phyloP scores from a whole-genome alignment of 2,113 vertebrate species.

The Chloebia gouldiae region DNA sequence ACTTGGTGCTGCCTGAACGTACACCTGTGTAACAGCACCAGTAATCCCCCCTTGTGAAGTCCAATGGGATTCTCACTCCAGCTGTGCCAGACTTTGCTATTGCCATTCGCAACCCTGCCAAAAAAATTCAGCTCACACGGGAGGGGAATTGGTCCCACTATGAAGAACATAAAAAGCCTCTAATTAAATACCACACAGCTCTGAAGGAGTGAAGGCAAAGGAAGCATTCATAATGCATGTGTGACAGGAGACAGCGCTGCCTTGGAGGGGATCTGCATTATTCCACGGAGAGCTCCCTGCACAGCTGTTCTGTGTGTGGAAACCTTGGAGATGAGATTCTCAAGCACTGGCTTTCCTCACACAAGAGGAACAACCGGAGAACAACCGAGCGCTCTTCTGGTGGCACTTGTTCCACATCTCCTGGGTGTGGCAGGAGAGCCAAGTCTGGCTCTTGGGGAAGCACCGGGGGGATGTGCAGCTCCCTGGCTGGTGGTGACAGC shows the following conservation, averaged over 20 bases:
- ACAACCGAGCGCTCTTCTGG: not conserved
- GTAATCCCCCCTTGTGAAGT: not conserved
- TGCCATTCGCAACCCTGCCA: not conserved
- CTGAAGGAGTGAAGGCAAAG: not conserved
- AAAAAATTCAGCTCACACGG: not conserved
- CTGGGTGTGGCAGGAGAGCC: not conserved
- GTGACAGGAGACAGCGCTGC: not conserved
- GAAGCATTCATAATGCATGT: not conserved
- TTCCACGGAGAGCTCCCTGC: not conserved
- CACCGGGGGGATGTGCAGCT: not conserved
- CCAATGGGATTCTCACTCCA: not conserved
- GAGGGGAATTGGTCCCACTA: not conserved
- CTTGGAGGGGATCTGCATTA: not conserved
- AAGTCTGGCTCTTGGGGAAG: not conserved
- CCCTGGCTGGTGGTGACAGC: not conserved
- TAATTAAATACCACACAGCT: not conserved
- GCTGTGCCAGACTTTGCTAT: not conserved
- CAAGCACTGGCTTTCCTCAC: not conserved
- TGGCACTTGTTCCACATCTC: not conserved
- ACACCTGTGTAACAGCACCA: not conserved
- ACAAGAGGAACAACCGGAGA: not conserved
- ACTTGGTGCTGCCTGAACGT: not conserved
- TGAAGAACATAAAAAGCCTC: not conserved
- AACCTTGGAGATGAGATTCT: not conserved
- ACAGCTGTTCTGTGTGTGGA: not conserved